Percentiles rank a stretch among this genome's conserved stretches.
Conservation (phyloP, 1,140 invertebrate genomes). For the Maniola jurtina region DNA sequence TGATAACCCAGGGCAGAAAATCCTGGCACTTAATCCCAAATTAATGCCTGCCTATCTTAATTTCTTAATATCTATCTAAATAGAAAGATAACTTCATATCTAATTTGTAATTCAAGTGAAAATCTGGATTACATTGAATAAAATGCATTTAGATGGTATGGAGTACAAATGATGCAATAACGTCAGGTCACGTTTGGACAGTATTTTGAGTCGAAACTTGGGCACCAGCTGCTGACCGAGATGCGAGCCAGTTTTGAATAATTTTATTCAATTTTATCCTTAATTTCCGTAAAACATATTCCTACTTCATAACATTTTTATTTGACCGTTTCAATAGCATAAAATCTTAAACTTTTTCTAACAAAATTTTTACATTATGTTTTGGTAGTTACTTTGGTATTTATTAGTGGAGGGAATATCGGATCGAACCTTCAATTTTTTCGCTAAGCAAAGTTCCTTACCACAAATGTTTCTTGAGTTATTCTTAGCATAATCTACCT, state of each 20-base stretch:
- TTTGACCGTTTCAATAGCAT: not conserved
- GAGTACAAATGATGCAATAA: conserved; percentile 48
- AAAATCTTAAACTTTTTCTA: not conserved
- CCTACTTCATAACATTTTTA: not conserved
- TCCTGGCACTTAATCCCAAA: no score
- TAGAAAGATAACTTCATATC: no score
- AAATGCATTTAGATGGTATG: conserved; percentile 30
- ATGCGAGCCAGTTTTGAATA: conserved; percentile 35
- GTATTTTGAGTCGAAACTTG: conserved; percentile 49
- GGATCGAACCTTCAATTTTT: no score
- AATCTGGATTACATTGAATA: conserved; percentile 22
- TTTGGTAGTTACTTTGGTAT: no score
- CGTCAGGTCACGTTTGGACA: conserved; percentile 54
- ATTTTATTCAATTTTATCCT: conserved; percentile 28
- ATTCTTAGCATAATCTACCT: no score
- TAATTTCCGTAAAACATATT: conserved; percentile 1
- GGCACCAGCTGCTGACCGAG: conserved; percentile 39
- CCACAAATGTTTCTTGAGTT: no score
- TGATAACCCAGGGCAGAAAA: no score
- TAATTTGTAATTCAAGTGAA: not conserved
- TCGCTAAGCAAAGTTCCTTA: no score
- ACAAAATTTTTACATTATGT: no score
- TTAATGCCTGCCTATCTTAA: no score
- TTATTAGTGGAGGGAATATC: no score
- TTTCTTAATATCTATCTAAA: no score